Evolutionary conservation across 2,113 vertebrate species (phyloP).

Genomic region (Hydrochoerus hydrochaeris): DNA sequence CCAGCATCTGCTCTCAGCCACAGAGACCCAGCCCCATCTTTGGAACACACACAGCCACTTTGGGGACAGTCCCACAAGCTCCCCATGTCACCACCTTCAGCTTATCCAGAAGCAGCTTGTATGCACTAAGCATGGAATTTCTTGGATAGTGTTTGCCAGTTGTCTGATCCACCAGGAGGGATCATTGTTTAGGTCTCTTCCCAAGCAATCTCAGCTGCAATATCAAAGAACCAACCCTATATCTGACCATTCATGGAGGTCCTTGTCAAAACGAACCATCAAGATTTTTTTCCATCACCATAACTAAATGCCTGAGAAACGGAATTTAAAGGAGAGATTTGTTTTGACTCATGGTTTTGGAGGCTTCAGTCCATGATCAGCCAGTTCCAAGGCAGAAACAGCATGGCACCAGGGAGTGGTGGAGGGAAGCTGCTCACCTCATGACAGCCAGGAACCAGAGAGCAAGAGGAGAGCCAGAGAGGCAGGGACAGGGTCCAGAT

Average conservation of each 20-base stretch:
- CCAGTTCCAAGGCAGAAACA: neutral
- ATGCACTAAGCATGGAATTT: neutral
- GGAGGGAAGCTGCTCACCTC: neutral
- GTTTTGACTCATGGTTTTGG: neutral
- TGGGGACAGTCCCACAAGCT: neutral
- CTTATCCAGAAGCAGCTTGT: neutral
- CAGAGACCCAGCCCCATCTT: neutral
- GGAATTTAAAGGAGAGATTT: neutral
- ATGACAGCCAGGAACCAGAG: neutral
- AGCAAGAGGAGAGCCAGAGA: neutral
- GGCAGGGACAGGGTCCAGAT: neutral
- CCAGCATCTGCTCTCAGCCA: neutral
- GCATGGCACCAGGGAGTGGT: neutral
- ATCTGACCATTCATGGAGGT: fast-evolving
- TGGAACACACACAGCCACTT: neutral
- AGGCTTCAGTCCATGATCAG: neutral
- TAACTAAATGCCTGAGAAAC: neutral
- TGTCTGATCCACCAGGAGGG: neutral
- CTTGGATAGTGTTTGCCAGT: neutral
- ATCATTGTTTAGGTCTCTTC: neutral
- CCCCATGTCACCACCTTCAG: neutral
- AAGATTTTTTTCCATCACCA: neutral
- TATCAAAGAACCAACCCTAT: neutral
- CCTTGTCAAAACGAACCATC: neutral
- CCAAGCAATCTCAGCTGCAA: neutral